Percentiles rank a stretch among this genome's conserved stretches.
phyloP scores from a whole-genome alignment of 2,797 vertebrate genomes.

The Cacajao melanocephalus region DNA sequence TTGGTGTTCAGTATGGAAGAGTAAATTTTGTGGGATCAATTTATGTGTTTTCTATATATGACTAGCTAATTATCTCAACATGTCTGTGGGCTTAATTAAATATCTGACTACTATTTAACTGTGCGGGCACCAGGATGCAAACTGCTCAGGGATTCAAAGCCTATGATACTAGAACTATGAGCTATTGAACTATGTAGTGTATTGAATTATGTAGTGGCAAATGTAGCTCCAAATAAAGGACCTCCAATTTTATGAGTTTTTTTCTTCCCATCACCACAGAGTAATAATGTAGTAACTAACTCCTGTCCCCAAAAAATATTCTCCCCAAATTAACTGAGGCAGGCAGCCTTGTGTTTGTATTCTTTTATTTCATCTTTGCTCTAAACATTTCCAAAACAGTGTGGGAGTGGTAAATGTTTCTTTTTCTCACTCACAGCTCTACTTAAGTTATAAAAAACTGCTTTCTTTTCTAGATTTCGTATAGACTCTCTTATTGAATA shows the following conservation, averaged over 20 bases:
- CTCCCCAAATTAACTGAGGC: not conserved
- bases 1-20: not conserved
- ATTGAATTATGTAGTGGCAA: not conserved
- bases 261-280: not conserved
- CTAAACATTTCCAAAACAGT: not conserved
- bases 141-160: no score
- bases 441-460: not conserved
- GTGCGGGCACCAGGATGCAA: no score
- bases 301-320: not conserved
- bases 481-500: not conserved
- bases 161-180: no score
- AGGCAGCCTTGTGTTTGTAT: not conserved
- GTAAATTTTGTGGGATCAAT: not conserved
- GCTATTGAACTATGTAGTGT: not conserved
- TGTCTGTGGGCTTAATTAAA: not conserved
- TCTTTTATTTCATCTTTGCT: not conserved
- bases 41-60: not conserved
- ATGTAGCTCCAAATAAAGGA: not conserved
- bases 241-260: not conserved
- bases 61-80: not conserved
- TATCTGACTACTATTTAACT: not conserved
- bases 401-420: not conserved
- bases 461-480: not conserved
- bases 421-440: not conserved
- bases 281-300: not conserved